Conservation (phyloP, 2,888 invertebrate species). For the Clunio marinus region DNA sequence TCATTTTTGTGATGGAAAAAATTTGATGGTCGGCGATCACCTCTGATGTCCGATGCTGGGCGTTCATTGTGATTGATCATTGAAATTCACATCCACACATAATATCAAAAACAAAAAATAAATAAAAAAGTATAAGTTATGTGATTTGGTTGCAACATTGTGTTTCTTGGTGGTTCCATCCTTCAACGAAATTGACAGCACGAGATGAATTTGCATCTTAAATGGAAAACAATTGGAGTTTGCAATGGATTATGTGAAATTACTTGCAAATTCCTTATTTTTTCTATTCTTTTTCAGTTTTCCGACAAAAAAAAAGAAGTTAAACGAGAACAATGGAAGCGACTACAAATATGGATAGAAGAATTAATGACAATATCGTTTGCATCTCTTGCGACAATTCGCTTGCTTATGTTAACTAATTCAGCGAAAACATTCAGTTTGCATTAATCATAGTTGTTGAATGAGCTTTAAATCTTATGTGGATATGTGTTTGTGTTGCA, state of each 20-base stretch:
- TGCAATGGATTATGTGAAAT: background rate
- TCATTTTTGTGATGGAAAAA: too few species aligned
- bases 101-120: too few species aligned
- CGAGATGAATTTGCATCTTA: background rate
- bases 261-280: background rate
- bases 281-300: background rate
- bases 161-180: background rate
- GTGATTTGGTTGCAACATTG: constrained; percentile 5
- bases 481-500: background rate
- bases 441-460: background rate
- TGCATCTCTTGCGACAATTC: constrained; percentile 1
- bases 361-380: background rate
- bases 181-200: constrained; percentile 5
- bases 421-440: background rate
- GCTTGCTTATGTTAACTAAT: background rate
- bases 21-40: background rate
- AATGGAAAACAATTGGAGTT: background rate
- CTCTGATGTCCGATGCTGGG: too few species aligned
- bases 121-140: too few species aligned
- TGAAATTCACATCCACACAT: background rate
- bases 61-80: background rate
- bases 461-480: too few species aligned
- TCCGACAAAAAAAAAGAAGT: too few species aligned
- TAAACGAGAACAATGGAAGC: background rate
- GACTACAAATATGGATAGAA: background rate